Evolutionary conservation across 2,113 vertebrate genomes (phyloP), one percentile per base, ranked within the genome.

Genomic region (Siniperca chuatsi): DNA sequence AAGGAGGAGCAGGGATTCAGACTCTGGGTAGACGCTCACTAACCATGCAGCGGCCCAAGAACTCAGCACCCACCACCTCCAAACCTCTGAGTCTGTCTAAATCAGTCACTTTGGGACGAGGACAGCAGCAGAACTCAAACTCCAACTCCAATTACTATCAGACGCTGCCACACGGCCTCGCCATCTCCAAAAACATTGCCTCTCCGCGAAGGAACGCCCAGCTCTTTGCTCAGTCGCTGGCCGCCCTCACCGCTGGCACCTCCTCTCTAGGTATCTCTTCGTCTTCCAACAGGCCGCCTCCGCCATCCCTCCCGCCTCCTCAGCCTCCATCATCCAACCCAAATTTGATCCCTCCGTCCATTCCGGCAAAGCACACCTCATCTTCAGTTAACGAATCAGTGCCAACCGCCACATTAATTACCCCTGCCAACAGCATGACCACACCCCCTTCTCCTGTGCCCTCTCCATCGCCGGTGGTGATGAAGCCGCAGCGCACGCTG

Each of bases 191-290:
- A 79, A 90, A 95, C 87, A 86, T 55, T 1, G 86, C 75, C 48
- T 93, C 90, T 2, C 89, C 82, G 0, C 85, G 91, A 35, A 91
- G 83, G 55, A 94, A 94, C 9, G 93, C 94, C 50, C 90, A 93
- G 86, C 93, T 91, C 37, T 96, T 96, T 1, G 94, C 95, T 52
- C 96, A 94, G 73, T 95, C 96, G 0, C 79, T 96, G 46, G 94
- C 94, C 1, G 92, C 92, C 54, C 95, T 96, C 70, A 89, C 93
- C 0, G 83, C 93, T 0, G 92, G 90, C 68, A 86, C 94, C 35
- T 93, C 93, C 80, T 73, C 87, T 29, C 86, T 94, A 0, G 95
- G 93, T 0, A 57, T 96, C 50, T 93, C 96, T 72, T 89, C 89
- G 44, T 85, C 90, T 62, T 88, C 87, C 80, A 86, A 0, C 71